Conservation (phyloP, 64 coral and sea anemone species). For the Astreopora myriophthalma region DNA sequence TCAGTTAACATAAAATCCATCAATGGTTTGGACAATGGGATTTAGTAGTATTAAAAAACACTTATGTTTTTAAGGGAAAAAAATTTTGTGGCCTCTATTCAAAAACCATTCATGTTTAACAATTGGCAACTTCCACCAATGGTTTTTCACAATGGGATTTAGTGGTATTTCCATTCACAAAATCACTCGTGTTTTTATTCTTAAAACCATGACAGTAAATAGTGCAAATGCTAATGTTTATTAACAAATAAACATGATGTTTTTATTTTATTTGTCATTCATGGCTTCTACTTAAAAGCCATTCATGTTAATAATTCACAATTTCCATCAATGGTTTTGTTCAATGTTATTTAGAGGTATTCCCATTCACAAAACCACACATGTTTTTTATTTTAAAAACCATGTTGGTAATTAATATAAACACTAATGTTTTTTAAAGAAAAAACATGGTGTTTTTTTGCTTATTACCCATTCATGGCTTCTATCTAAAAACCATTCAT, state of each 20-base stretch:
- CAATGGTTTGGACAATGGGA: constrained; percentile 14
- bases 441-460: constrained; percentile 2
- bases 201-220: constrained; percentile 1
- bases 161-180: constrained; percentile 21
- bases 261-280: constrained; percentile 16
- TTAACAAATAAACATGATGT: constrained; percentile 10
- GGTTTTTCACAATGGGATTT: neutral
- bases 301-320: constrained; percentile 22
- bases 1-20: constrained; percentile 20
- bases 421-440: constrained; percentile 13
- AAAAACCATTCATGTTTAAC: constrained; percentile 18
- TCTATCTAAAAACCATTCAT: constrained; percentile 14
- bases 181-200: constrained; percentile 17
- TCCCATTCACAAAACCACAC: neutral
- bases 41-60: constrained; percentile 9
- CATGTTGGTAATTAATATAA: constrained; percentile 22
- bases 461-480: neutral
- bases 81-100: neutral
- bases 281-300: constrained; percentile 10
- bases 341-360: constrained; percentile 22
- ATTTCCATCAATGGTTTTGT: constrained; percentile 15
- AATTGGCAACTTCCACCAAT: neutral
- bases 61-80: constrained; percentile 17
- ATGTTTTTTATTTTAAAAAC: neutral
- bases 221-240: constrained; percentile 1